Evolutionary conservation across 1,140 invertebrate species (phyloP).

Genomic region (Trichogramma pretiosum): DNA sequence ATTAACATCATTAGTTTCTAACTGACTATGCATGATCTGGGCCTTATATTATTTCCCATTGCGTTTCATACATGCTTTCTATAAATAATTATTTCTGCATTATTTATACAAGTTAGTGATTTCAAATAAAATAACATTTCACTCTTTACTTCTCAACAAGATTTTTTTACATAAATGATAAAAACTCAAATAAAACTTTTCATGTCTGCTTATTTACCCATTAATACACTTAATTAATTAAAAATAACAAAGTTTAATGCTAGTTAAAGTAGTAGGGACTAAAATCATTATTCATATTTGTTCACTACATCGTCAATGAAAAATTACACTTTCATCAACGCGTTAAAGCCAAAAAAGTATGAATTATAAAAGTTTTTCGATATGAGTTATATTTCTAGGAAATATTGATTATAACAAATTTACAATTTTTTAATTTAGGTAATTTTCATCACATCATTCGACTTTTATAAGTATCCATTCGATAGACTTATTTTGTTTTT

Average conservation of each 20-base stretch:
- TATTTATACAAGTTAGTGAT: background rate
- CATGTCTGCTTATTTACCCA: slow-evolving; percentile 1
- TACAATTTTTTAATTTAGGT: background rate
- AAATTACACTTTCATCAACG: slow-evolving; percentile 18
- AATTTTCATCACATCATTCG: background rate
- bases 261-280: slow-evolving; percentile 22
- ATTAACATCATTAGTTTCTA: slow-evolving; percentile 1
- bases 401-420: slow-evolving; percentile 2
- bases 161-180: no score
- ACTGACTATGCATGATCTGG: background rate
- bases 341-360: slow-evolving; percentile 21
- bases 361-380: slow-evolving; percentile 19
- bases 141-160: background rate
- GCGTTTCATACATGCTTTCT: background rate
- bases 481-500: no score
- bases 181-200: background rate
- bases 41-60: slow-evolving; percentile 1
- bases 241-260: slow-evolving; percentile 18
- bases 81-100: background rate
- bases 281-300: slow-evolving; percentile 26
- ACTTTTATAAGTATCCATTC: background rate
- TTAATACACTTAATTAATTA: background rate
- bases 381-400: background rate
- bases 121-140: slow-evolving; percentile 5
- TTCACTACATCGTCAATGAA: slow-evolving; percentile 12